phyloP scores from a whole-genome alignment of 2,113 vertebrate species.

The Aegotheles bennettii region DNA sequence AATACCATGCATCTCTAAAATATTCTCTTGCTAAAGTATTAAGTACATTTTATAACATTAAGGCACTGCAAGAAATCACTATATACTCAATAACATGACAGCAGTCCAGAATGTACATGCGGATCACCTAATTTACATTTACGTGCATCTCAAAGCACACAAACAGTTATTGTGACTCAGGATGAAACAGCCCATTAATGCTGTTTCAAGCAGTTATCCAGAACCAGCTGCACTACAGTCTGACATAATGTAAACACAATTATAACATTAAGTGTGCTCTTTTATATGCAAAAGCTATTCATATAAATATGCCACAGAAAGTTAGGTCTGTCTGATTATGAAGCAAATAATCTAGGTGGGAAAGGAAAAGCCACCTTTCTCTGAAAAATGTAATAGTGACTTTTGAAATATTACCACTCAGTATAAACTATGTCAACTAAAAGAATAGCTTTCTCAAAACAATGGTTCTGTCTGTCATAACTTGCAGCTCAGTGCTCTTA shows the following conservation, averaged over 20 bases:
- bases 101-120: background rate
- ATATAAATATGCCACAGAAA: background rate
- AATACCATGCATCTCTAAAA: background rate
- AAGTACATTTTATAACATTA: background rate
- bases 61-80: background rate
- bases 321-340: background rate
- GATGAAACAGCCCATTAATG: background rate
- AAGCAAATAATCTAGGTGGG: background rate
- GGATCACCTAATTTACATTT: background rate
- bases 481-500: background rate
- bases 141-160: background rate
- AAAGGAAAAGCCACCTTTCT: background rate
- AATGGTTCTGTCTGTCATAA: background rate
- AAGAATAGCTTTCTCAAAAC: background rate
- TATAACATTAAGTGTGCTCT: background rate
- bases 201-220: constrained; percentile 1
- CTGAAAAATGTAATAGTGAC: background rate
- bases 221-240: constrained; percentile 1
- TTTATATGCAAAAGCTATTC: background rate
- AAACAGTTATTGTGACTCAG: constrained; percentile 15
- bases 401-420: background rate
- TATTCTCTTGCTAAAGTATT: background rate
- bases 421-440: background rate
- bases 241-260: constrained; percentile 26
- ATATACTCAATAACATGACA: background rate